A percentile compares a stretch with the other conserved stretches of the same genome.
Conservation (phyloP, 1,140 invertebrate genomes). For the Tyrophagus putrescentiae region DNA sequence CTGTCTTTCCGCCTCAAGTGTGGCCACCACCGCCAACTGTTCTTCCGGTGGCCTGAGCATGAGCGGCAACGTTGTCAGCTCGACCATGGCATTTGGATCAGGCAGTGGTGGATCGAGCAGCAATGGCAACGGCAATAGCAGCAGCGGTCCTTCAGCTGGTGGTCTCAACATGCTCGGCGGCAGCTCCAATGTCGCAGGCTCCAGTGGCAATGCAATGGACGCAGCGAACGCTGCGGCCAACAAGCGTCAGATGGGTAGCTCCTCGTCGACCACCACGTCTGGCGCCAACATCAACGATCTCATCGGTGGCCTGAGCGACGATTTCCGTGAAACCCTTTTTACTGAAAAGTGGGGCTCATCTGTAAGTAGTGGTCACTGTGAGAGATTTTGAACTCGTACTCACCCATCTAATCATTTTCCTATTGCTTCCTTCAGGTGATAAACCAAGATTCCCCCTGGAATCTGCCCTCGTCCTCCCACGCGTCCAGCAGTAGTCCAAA, state of each 20-base stretch:
- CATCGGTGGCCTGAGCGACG: slow-evolving; percentile 7
- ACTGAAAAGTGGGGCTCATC: slow-evolving; percentile 27
- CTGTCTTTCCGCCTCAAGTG: too few species aligned
- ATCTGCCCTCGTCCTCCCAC: slow-evolving; percentile 71
- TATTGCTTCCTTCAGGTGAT: slow-evolving; percentile 47
- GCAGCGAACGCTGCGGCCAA: neutral
- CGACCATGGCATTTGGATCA: neutral
- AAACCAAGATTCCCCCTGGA: slow-evolving; percentile 83
- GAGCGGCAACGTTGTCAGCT: slow-evolving; percentile 1
- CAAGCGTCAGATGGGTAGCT: neutral
- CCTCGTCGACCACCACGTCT: neutral
- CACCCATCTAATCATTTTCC: slow-evolving; percentile 16
- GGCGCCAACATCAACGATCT: neutral
- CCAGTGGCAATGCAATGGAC: slow-evolving; percentile 1
- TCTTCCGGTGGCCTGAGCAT: slow-evolving; percentile 21
- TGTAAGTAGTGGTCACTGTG: slow-evolving; percentile 18
- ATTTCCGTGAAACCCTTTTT: slow-evolving; percentile 25
- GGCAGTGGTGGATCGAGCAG: neutral
- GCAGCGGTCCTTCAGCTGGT: neutral
- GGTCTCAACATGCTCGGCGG: neutral
- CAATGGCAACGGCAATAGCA: slow-evolving; percentile 8
- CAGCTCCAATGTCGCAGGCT: too few species aligned
- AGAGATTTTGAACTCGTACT: neutral
- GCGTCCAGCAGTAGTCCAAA: slow-evolving; percentile 48
- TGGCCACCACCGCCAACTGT: slow-evolving; percentile 19